These are phyloP conservation scores for Nothoprocta pentlandii DNA, from an alignment of 2,113 vertebrate species.

Conservation along the genomic window DNA sequence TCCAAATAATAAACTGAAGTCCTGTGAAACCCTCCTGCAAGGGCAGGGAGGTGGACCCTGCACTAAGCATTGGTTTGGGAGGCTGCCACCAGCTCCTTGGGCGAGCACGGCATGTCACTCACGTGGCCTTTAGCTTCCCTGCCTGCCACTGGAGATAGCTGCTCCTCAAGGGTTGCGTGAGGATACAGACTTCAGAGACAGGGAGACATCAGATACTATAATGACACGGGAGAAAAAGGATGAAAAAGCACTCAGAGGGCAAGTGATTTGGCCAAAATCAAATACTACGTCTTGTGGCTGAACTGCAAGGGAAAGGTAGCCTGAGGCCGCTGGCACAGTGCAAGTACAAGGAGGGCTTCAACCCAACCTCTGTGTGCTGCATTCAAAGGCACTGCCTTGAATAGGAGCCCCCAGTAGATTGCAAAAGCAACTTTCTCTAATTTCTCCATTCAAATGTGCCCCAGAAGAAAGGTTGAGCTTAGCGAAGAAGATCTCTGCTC, in stretches of 20 bases:
- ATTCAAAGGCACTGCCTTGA: background rate
- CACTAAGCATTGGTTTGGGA: background rate
- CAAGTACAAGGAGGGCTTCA: background rate
- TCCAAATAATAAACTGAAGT: background rate
- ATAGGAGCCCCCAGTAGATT: background rate
- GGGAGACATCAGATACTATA: slow-evolving; percentile 25
- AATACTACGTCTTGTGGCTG: background rate
- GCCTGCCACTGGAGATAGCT: background rate
- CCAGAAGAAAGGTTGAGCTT: background rate
- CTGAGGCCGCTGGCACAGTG: background rate
- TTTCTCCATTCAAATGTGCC: background rate
- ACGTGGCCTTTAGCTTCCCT: background rate
- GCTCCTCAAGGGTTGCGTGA: background rate
- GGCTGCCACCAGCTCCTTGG: background rate
- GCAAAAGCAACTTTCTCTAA: background rate
- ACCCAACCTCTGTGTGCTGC: background rate
- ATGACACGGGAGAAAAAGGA: background rate
- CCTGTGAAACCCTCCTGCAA: background rate
- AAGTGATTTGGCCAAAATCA: background rate
- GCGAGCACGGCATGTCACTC: background rate
- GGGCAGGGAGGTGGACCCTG: background rate
- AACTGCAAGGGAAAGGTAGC: background rate
- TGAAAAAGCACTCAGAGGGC: background rate
- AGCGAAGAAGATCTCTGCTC: background rate
- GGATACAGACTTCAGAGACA: slow-evolving; percentile 17